phyloP scores from a whole-genome alignment of 2,888 invertebrate species.

The Apeira syringaria region DNA sequence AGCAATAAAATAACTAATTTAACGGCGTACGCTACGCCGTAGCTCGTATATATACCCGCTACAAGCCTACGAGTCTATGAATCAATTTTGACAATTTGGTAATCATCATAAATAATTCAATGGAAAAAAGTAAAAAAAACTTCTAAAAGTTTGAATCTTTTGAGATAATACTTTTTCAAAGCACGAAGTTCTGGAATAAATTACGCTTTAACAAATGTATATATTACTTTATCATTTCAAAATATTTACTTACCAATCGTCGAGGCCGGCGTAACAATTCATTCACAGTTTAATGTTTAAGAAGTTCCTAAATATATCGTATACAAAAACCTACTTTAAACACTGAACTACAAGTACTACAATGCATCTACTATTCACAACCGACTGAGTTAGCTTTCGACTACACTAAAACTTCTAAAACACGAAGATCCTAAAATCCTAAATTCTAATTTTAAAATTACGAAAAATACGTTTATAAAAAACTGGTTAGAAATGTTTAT shows the following conservation, averaged over 20 bases:
- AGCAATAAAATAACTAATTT: no score
- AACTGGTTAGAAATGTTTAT: constrained; percentile 7
- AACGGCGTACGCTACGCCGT: constrained; percentile 4
- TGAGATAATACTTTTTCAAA: constrained; percentile 15
- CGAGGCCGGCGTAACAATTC: neutral
- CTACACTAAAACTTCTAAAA: constrained; percentile 37
- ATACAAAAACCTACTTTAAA: constrained; percentile 38
- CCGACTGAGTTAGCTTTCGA: constrained; percentile 50
- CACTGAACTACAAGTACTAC: constrained; percentile 40
- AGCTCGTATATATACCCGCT: neutral
- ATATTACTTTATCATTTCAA: constrained; percentile 2
- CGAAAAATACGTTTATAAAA: constrained; percentile 10
- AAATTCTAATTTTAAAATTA: constrained; percentile 1
- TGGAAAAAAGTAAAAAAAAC: neutral
- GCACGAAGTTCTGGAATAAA: constrained; percentile 16
- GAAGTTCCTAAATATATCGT: constrained; percentile 23
- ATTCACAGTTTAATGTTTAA: constrained; percentile 19
- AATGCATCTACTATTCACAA: constrained; percentile 52
- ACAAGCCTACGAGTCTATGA: neutral
- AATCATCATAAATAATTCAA: neutral
- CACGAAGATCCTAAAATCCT: constrained; percentile 21
- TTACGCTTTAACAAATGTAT: constrained; percentile 4
- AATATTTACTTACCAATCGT: constrained; percentile 24
- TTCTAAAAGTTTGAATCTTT: constrained; percentile 13
- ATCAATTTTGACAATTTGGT: neutral